phyloP scores from a whole-genome alignment of 1,140 invertebrate genomes.

The Mizuhopecten yessoensis region DNA sequence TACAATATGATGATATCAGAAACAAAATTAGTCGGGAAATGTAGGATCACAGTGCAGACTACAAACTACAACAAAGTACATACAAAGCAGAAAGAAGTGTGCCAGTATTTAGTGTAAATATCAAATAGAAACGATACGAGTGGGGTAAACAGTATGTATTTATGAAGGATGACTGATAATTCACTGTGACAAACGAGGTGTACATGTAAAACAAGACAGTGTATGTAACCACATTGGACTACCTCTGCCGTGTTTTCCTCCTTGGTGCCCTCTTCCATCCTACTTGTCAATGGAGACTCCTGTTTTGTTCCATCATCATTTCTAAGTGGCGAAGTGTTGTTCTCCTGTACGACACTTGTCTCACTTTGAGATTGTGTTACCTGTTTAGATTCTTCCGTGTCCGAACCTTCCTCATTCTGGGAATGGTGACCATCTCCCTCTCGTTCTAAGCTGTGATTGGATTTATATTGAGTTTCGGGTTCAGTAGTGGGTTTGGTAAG shows the following conservation, averaged over 20 bases:
- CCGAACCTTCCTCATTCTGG: not conserved
- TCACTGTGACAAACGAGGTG: too few relatives aligned
- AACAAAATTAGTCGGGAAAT: too few relatives aligned
- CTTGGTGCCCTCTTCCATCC: not conserved
- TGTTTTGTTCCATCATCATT: not conserved
- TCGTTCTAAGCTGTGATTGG: not conserved
- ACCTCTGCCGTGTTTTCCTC: not conserved
- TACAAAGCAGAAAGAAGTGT: not conserved
- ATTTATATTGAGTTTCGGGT: not conserved
- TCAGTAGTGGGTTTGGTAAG: not conserved
- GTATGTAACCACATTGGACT: not conserved
- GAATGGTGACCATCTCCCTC: not conserved
- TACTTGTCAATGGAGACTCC: not conserved
- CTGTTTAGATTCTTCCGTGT: not conserved
- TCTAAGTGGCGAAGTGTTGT: not conserved
- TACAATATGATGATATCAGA: too few relatives aligned
- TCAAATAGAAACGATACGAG: not conserved
- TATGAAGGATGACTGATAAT: not conserved
- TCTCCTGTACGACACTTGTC: not conserved
- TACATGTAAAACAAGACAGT: not conserved
- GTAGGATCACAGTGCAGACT: not conserved
- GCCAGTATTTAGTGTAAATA: not conserved
- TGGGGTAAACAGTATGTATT: not conserved
- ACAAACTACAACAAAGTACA: not conserved
- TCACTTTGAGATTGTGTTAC: not conserved